These are phyloP conservation scores for Microchrysa polita DNA, from an alignment of 2,888 invertebrate genomes.

Conservation along the genomic window DNA sequence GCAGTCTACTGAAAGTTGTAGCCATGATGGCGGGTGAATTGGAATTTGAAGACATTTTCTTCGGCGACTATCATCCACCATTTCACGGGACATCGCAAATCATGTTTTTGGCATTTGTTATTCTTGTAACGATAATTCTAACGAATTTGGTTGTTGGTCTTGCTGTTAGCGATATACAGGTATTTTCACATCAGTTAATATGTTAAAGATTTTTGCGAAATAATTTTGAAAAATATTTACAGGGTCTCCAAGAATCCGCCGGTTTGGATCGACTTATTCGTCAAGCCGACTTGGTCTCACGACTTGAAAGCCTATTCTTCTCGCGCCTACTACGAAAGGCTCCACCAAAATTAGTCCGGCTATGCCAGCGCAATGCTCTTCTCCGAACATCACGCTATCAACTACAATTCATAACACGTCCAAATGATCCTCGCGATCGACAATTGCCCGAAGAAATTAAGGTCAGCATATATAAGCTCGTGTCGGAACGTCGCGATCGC, in stretches of 20 bases:
- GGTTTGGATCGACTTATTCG: slow-evolving; percentile 82
- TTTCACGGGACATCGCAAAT: slow-evolving; percentile 80
- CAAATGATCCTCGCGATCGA: slow-evolving; percentile 84
- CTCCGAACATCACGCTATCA: slow-evolving; percentile 79
- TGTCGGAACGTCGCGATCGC: slow-evolving; percentile 73
- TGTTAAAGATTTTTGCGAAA: background rate
- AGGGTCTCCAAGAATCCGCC: slow-evolving; percentile 80
- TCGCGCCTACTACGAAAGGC: slow-evolving; percentile 76
- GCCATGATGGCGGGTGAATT: slow-evolving; percentile 91
- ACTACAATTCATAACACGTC: slow-evolving; percentile 77
- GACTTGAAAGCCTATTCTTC: slow-evolving; percentile 84
- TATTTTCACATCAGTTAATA: slow-evolving; percentile 54
- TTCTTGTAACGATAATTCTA: slow-evolving; percentile 82
- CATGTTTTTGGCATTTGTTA: slow-evolving; percentile 79
- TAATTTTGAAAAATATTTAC: slow-evolving; percentile 1
- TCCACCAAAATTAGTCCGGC: slow-evolving; percentile 71
- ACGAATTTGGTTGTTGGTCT: slow-evolving; percentile 86
- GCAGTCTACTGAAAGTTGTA: slow-evolving; percentile 76
- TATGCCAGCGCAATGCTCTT: slow-evolving; percentile 77
- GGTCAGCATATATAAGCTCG: slow-evolving; percentile 76
- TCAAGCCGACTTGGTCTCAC: slow-evolving; percentile 83
- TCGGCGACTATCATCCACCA: slow-evolving; percentile 68
- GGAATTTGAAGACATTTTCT: slow-evolving; percentile 86
- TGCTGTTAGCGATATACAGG: slow-evolving; percentile 83
- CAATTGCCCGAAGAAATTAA: slow-evolving; percentile 80